Conservation (phyloP, 2,888 invertebrate genomes). For the Apomyelois bistriatella region DNA sequence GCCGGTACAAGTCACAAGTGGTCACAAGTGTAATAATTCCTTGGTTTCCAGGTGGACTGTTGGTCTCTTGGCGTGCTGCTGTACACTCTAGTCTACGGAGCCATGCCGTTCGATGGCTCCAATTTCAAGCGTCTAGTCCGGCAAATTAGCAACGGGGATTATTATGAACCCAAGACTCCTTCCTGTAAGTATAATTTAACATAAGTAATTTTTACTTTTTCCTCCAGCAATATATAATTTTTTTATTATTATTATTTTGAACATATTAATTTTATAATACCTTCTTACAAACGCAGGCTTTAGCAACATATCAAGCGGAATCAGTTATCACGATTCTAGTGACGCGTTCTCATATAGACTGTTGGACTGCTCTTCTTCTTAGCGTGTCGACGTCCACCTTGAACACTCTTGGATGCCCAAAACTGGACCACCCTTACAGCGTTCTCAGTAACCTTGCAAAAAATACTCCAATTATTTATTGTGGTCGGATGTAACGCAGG, state of each 20-base stretch:
- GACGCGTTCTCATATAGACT: not conserved
- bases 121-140: conserved; percentile 98
- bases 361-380: too few species aligned
- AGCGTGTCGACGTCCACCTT: too few species aligned
- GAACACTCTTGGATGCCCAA: too few species aligned
- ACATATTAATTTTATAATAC: too few species aligned
- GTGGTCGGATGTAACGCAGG: not conserved
- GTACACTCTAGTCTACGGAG: conserved; percentile 98
- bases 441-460: too few species aligned
- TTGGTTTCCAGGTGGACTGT: conserved; percentile 81
- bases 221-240: too few species aligned
- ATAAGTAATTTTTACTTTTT: not conserved
- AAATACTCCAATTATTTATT: not conserved
- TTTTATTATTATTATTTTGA: too few species aligned
- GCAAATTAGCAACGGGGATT: conserved; percentile 98
- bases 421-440: too few species aligned
- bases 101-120: conserved; percentile 99
- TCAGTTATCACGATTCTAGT: not conserved
- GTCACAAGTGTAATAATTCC: not conserved
- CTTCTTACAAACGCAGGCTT: too few species aligned
- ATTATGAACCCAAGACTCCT: conserved; percentile 96
- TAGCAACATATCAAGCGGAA: too few species aligned
- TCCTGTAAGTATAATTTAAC: conserved; percentile 83
- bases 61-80: conserved; percentile 98
- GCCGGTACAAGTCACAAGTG: too few species aligned